Percentiles rank a stretch among this genome's conserved stretches.
phyloP scores from a whole-genome alignment of 2,113 vertebrate genomes.

The Porphyrio hochstetteri region DNA sequence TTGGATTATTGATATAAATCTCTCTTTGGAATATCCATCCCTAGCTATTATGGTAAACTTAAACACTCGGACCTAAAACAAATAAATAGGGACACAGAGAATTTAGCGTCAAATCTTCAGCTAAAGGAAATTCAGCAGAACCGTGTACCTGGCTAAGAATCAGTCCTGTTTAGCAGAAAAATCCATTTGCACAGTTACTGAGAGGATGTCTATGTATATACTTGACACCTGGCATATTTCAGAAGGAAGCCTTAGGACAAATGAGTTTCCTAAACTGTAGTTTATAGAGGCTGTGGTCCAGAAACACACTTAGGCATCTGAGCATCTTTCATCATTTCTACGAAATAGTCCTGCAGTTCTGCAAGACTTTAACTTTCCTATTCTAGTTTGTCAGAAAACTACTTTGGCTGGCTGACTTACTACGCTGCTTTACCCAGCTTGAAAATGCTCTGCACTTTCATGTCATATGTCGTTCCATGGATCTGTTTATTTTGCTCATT shows the following conservation, averaged over 20 bases:
- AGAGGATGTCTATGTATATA: neutral
- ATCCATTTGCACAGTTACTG: neutral
- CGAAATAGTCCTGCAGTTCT: neutral
- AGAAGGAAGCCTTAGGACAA: neutral
- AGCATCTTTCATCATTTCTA: neutral
- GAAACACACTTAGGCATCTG: neutral
- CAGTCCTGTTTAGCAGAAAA: neutral
- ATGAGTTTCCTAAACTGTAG: neutral
- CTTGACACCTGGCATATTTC: neutral
- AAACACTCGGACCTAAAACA: neutral
- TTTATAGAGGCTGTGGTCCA: neutral
- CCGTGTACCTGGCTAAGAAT: neutral
- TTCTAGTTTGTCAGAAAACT: neutral
- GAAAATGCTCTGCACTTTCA: neutral
- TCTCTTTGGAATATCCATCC: neutral
- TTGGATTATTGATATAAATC: neutral
- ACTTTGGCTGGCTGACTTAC: neutral
- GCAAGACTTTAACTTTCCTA: neutral
- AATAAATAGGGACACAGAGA: neutral
- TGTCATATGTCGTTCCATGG: neutral
- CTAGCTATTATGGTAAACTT: neutral
- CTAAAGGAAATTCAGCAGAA: neutral
- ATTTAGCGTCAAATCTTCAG: neutral
- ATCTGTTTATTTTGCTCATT: slow-evolving; percentile 33
- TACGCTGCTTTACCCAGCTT: neutral